phyloP scores from a whole-genome alignment of 2,888 invertebrate genomes.

The Apamea crenata region DNA sequence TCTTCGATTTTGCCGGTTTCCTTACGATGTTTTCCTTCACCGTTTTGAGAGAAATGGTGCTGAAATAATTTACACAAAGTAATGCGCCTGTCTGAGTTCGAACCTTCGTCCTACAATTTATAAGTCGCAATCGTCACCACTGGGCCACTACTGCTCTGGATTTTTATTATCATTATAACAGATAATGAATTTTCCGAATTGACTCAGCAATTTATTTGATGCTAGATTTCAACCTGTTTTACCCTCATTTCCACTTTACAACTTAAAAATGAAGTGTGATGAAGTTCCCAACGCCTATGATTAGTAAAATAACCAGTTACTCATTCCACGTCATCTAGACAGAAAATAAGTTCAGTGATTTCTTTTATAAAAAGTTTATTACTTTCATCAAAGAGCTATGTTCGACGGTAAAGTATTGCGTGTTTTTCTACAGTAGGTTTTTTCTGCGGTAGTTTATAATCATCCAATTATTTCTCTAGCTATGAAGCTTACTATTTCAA shows the following conservation, averaged over 20 bases:
- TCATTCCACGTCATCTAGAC: not conserved
- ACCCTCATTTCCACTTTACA: not conserved
- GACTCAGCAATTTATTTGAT: not conserved
- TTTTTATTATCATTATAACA: no score
- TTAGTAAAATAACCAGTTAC: slow-evolving; percentile 10
- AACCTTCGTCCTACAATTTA: no score
- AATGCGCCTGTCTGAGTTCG: no score
- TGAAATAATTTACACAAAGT: no score
- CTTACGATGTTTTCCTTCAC: no score
- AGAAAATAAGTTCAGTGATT: slow-evolving; percentile 28
- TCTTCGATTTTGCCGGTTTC: no score
- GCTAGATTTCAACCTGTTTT: not conserved
- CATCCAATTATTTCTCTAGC: slow-evolving; percentile 52
- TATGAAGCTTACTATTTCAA: slow-evolving; percentile 54
- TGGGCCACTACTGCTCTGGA: no score
- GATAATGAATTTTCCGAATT: not conserved
- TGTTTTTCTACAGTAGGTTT: slow-evolving; percentile 42
- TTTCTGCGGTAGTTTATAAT: slow-evolving; percentile 47
- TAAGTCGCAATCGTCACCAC: no score
- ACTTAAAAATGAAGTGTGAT: not conserved
- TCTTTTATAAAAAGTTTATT: slow-evolving; percentile 33
- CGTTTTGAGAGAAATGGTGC: no score
- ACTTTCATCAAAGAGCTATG: slow-evolving; percentile 38
- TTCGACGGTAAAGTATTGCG: slow-evolving; percentile 44
- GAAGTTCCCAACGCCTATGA: not conserved